Conservation (phyloP, 53 echinoderm and acorn worm genomes). For the Antedon mediterranea region DNA sequence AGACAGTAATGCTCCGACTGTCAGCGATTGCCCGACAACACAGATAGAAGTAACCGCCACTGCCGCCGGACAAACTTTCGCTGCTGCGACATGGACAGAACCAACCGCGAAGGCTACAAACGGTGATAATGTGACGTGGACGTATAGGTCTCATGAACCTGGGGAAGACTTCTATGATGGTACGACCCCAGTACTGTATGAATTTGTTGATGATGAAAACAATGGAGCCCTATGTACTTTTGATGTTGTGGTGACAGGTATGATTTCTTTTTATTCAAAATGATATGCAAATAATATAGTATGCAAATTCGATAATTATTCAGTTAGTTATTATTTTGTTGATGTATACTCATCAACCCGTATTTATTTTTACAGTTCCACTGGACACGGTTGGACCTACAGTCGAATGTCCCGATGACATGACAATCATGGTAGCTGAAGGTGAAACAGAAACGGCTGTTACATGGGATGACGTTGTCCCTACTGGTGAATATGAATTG, state of each 20-base stretch:
- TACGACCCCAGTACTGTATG: not conserved
- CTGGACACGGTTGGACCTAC: not conserved
- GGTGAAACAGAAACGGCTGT: not conserved
- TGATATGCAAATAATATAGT: too few species aligned
- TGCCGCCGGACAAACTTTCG: not conserved
- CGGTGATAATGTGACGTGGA: not conserved
- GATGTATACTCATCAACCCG: too few species aligned
- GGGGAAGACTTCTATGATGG: not conserved
- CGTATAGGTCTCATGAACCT: not conserved
- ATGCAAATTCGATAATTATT: too few species aligned
- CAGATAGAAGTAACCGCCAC: not conserved
- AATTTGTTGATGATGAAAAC: not conserved
- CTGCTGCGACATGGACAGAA: not conserved
- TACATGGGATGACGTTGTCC: not conserved
- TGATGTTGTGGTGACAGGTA: not conserved
- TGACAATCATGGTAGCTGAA: not conserved
- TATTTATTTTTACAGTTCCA: not conserved
- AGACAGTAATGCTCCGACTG: not conserved
- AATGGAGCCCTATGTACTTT: not conserved
- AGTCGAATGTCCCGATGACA: not conserved
- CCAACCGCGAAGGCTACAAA: not conserved
- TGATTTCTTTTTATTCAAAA: too few species aligned
- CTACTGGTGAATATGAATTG: too few species aligned
- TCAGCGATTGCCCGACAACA: not conserved
- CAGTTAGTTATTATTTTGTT: too few species aligned